These are phyloP conservation scores for Cettia cetti DNA, from an alignment of 2,113 vertebrate genomes.

Conservation along the genomic window DNA sequence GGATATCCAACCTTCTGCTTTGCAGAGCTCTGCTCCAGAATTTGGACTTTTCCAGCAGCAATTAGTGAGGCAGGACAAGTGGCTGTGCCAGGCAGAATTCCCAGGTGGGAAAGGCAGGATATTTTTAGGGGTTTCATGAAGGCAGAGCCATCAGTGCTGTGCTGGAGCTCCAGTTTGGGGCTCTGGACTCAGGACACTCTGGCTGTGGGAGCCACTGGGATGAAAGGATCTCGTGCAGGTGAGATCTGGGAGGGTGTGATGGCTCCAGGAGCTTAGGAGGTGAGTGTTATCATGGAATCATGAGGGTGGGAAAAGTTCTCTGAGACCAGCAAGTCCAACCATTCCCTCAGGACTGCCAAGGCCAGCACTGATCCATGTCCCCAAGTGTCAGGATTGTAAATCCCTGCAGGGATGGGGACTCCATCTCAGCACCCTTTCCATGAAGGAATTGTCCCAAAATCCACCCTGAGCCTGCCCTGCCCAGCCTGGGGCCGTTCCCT, in stretches of 20 bases:
- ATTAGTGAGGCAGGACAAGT: slow-evolving; percentile 15
- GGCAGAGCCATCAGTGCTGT: background rate
- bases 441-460: background rate
- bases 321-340: rapidly evolving
- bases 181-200: background rate
- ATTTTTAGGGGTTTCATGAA: slow-evolving; percentile 29
- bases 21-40: background rate
- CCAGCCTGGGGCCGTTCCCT: background rate
- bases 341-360: background rate
- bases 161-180: background rate
- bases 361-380: background rate
- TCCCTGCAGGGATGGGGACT: background rate
- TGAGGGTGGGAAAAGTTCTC: background rate
- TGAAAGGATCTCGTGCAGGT: background rate
- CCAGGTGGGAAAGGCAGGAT: slow-evolving; percentile 43
- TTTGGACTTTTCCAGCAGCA: slow-evolving; percentile 30
- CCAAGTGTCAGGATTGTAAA: background rate
- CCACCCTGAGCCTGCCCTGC: background rate
- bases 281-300: rapidly evolving
- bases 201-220: background rate
- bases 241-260: background rate
- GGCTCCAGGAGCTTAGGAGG: background rate
- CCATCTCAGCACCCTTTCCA: background rate
- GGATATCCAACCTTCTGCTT: background rate
- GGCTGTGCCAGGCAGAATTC: slow-evolving; percentile 14